phyloP scores from a whole-genome alignment of 2,888 invertebrate genomes.

The Acrobasis repandana region DNA sequence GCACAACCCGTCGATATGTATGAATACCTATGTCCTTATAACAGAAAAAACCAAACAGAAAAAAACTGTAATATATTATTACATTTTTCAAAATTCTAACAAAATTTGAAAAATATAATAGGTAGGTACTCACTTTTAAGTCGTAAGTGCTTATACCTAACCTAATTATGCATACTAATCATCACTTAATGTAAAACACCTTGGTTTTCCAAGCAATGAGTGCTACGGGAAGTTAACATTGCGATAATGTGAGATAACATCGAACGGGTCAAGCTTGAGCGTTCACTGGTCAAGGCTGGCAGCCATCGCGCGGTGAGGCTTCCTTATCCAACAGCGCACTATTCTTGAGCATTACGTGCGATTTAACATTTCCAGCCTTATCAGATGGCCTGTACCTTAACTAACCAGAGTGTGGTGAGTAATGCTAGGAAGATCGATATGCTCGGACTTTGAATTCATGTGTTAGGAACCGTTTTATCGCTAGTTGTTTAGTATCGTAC shows the following conservation, averaged over 20 bases:
- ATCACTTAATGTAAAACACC: constrained; percentile 24
- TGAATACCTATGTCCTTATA: too few relatives aligned
- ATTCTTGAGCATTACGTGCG: constrained; percentile 73
- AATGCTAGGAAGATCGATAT: constrained; percentile 65
- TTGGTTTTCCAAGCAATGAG: constrained; percentile 43
- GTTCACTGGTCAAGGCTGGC: constrained; percentile 44
- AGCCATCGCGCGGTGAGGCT: constrained; percentile 34
- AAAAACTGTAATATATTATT: too few relatives aligned
- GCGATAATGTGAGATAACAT: constrained; percentile 56
- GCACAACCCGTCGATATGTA: too few relatives aligned
- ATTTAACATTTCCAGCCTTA: constrained; percentile 70
- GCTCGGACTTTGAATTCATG: constrained; percentile 31
- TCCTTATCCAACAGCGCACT: constrained; percentile 54
- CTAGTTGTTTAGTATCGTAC: background rate
- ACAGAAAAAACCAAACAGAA: too few relatives aligned
- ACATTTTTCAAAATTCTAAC: too few relatives aligned
- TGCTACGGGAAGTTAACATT: constrained; percentile 42
- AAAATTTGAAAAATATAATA: too few relatives aligned
- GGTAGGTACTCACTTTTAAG: too few relatives aligned
- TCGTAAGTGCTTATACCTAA: too few relatives aligned
- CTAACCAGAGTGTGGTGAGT: constrained; percentile 65
- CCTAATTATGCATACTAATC: background rate
- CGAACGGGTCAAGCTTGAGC: constrained; percentile 59
- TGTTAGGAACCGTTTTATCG: background rate
- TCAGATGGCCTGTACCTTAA: constrained; percentile 68